Evolutionary conservation across 2,888 invertebrate genomes (phyloP).

Genomic region (Diadegma fenestrale): DNA sequence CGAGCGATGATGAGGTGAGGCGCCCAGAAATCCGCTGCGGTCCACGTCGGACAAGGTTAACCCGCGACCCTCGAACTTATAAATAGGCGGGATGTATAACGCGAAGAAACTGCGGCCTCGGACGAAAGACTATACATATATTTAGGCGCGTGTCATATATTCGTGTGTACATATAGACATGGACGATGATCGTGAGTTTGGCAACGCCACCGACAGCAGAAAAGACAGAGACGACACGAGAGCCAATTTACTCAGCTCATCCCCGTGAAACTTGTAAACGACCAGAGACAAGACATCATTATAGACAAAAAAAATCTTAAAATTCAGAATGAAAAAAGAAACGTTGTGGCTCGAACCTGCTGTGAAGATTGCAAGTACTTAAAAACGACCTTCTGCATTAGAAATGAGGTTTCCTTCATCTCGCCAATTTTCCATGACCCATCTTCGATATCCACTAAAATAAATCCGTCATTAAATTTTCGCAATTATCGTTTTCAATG

Average conservation of each 20-base stretch:
- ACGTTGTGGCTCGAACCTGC: neutral
- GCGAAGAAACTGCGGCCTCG: conserved; percentile 65
- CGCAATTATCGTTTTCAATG: neutral
- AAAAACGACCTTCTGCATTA: neutral
- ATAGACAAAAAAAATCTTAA: neutral
- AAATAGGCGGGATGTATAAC: conserved; percentile 76
- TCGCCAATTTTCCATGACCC: conserved; percentile 20
- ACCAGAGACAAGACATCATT: neutral
- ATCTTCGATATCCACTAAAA: conserved; percentile 4
- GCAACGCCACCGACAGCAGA: conserved; percentile 19
- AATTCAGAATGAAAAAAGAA: neutral
- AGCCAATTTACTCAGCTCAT: conserved; percentile 19
- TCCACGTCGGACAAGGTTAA: conserved; percentile 83
- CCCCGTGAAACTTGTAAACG: neutral
- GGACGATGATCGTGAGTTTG: conserved; percentile 26
- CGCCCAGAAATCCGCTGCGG: conserved; percentile 68
- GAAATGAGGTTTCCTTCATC: conserved; percentile 5
- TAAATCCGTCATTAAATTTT: conserved; percentile 1
- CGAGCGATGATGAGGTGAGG: conserved; percentile 71
- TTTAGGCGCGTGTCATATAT: neutral
- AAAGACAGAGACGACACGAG: conserved; percentile 5
- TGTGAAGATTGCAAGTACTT: neutral
- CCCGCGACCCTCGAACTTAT: conserved; percentile 82
- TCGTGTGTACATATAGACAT: neutral
- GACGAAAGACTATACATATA: conserved; percentile 33